phyloP scores from a whole-genome alignment of 2,797 vertebrate genomes.

The Hemitrygon akajei region DNA sequence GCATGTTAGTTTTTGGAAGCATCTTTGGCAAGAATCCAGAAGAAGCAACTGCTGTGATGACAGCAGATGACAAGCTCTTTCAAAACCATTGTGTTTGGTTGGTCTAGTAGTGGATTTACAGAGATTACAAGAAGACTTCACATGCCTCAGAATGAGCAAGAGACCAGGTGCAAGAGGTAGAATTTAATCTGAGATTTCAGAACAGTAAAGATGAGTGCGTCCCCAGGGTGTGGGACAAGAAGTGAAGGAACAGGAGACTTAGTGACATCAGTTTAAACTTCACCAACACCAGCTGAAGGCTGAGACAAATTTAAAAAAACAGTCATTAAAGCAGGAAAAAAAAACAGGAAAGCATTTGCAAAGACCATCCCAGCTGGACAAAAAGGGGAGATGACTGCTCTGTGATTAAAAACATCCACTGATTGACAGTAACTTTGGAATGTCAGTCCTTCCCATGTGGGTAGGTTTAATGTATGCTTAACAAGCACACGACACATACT shows the following conservation, averaged over 20 bases:
- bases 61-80: not conserved
- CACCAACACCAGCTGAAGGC: not conserved
- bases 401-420: conserved; percentile 11
- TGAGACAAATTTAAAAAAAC: not conserved
- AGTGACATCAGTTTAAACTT: not conserved
- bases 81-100: not conserved
- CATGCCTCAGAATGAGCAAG: not conserved
- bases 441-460: conserved; percentile 8
- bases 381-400: not conserved
- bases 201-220: not conserved
- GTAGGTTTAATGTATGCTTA: not conserved
- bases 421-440: conserved; percentile 10
- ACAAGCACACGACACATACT: not conserved
- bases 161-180: conserved; percentile 17
- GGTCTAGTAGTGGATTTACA: conserved; percentile 1
- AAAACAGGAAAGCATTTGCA: not conserved
- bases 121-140: not conserved
- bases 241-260: not conserved
- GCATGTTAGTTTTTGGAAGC: not conserved
- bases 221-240: not conserved
- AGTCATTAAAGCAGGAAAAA: not conserved
- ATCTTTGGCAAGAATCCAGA: not conserved
- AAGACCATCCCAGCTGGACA: conserved; percentile 11
- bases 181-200: not conserved
- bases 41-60: conserved; percentile 4